Evolutionary conservation across 1,140 invertebrate genomes (phyloP).

Genomic region (Copidosoma floridanum): DNA sequence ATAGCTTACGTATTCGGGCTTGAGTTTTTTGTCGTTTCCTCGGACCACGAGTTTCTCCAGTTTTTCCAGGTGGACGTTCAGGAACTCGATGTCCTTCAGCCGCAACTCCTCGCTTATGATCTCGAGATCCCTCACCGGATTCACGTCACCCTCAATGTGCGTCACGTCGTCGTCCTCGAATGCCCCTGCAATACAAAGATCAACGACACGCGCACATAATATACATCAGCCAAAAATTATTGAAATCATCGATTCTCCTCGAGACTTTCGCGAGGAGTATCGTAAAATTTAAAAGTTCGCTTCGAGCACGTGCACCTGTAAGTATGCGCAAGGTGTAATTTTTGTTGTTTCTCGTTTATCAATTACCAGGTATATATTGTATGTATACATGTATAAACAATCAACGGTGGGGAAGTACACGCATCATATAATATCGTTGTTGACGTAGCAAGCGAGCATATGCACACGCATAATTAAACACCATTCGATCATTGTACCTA

Average conservation of each 20-base stretch:
- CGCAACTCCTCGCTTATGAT: slow-evolving; percentile 95
- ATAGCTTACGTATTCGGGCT: slow-evolving; percentile 87
- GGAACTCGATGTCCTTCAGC: slow-evolving; percentile 89
- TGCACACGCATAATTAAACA: too few species aligned
- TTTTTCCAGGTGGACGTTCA: slow-evolving; percentile 79
- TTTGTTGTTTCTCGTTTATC: too few species aligned
- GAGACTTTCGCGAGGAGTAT: too few species aligned
- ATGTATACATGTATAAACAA: too few species aligned
- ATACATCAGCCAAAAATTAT: neutral
- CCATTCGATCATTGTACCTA: too few species aligned
- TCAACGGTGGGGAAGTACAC: too few species aligned
- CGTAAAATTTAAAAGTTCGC: neutral
- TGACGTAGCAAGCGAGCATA: too few species aligned
- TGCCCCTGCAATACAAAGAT: slow-evolving; percentile 66
- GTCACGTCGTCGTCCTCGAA: slow-evolving; percentile 98
- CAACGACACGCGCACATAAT: neutral
- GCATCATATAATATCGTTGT: too few species aligned
- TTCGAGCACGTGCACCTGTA: neutral
- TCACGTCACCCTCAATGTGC: slow-evolving; percentile 97
- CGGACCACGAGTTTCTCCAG: slow-evolving; percentile 84
- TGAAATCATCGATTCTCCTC: too few species aligned
- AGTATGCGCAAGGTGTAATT: neutral
- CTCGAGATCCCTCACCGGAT: slow-evolving; percentile 94
- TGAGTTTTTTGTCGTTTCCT: slow-evolving; percentile 92
- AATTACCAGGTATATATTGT: too few species aligned